phyloP scores from a whole-genome alignment of 2,113 vertebrate genomes.

The Eudyptes chrysolophus region DNA sequence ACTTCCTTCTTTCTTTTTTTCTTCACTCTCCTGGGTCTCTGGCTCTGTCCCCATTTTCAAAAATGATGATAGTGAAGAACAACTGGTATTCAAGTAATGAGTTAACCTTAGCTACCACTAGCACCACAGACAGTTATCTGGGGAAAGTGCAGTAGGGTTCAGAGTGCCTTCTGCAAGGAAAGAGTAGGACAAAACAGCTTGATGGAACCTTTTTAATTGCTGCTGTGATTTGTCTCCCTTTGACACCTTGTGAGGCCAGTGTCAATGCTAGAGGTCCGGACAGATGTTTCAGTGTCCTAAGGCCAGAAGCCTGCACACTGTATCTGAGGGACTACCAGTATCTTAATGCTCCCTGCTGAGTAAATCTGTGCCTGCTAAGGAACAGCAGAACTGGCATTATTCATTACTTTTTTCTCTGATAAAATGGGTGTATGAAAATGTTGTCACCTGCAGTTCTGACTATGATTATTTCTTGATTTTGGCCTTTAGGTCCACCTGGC shows the following conservation, averaged over 20 bases:
- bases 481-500: constrained; percentile 74
- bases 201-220: not conserved
- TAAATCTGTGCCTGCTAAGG: not conserved
- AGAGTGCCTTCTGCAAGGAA: not conserved
- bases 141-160: not conserved
- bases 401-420: not conserved
- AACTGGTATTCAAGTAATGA: not conserved
- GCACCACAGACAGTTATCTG: not conserved
- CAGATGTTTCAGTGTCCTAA: not conserved
- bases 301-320: not conserved
- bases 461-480: not conserved
- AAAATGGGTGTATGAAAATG: not conserved
- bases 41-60: not conserved
- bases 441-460: not conserved
- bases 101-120: not conserved
- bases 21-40: not conserved
- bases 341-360: not conserved
- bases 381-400: not conserved
- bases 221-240: not conserved
- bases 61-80: not conserved
- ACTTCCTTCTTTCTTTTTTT: not conserved
- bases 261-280: not conserved
- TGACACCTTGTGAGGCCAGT: not conserved
- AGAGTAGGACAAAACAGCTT: not conserved
- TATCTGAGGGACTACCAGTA: not conserved